These are phyloP conservation scores for Procavia capensis DNA, from an alignment of 2,113 vertebrate genomes.

Conservation along the genomic window DNA sequence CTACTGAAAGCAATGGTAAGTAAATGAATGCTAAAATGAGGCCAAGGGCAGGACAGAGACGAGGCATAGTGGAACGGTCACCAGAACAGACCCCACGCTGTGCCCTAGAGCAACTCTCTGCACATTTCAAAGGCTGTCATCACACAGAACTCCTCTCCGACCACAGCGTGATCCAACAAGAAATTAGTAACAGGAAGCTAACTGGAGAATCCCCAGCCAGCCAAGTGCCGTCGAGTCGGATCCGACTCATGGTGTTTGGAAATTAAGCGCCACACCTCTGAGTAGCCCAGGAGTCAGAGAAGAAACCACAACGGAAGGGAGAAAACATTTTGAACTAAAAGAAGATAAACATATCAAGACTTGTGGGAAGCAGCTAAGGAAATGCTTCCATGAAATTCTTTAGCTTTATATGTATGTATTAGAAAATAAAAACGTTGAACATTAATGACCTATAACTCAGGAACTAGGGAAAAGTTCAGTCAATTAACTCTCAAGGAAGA, in stretches of 20 bases:
- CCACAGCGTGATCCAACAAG: constrained; percentile 49
- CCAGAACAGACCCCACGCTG: neutral
- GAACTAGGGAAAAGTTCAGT: neutral
- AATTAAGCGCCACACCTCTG: constrained; percentile 39
- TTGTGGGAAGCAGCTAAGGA: neutral
- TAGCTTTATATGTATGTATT: neutral
- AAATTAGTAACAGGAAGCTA: constrained; percentile 36
- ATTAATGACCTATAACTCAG: neutral
- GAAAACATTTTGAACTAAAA: neutral
- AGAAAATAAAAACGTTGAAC: neutral
- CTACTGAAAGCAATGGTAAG: neutral
- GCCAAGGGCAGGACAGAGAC: neutral
- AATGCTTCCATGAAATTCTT: neutral
- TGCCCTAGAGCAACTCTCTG: neutral
- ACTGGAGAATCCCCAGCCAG: constrained; percentile 26
- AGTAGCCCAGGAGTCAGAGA: neutral
- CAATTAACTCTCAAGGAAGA: neutral
- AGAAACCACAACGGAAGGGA: neutral
- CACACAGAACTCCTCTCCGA: neutral
- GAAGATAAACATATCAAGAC: neutral
- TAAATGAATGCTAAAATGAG: neutral
- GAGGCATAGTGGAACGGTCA: accelerated
- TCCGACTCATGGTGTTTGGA: too few species aligned
- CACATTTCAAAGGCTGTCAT: constrained; percentile 1
- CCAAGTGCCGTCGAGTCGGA: too few species aligned